Evolutionary conservation across 2,797 vertebrate genomes (phyloP), one percentile per base, ranked within the genome.

Genomic region (Benthosema pterotum): DNA sequence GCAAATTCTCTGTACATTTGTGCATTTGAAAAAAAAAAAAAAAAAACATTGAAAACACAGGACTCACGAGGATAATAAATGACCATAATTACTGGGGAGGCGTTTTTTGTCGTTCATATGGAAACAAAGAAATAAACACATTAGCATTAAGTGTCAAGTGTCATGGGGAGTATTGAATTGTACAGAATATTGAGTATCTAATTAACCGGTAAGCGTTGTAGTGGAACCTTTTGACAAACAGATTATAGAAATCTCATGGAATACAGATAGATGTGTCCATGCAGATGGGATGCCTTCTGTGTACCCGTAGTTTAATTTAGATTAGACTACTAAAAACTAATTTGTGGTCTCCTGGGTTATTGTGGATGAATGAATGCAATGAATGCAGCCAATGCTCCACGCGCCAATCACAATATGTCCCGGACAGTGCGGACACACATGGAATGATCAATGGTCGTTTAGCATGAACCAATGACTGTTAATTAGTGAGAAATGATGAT

Each of bases 161-260:
- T 67, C 72, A 68, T 55, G n/a, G n/a, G n/a, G n/a, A n/a, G 66
- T 85, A 89, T 82, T 82, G 82, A 87, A 88, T 85, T 74, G 72
- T 80, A 66, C 73, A 70, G 81, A 22, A 14, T 4, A 52, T 72
- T 65, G 75, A 79, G 75, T 69, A 70, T 80, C 78, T 83, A 80
- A 88, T 83, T 82, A 79, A 71, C 60, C 69, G 48, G 50, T 52
- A 77, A 79, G 77, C 73, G 65, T 60, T 58, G 72, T 67, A 75
- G 71, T 19, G 74, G 68, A 54, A 75, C 74, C 72, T 82, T n/a
- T 68, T 87, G 74, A 83, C 59, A 72, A 57, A 19, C 50, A 25
- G 32, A 16, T 22, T 81, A 67, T 71, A 51, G 62, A 52, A 52
- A 38, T 9, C 32, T 38, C 8, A 38, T 38, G 32, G 32, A 38